These are phyloP conservation scores for Pangasius djambal DNA, from an alignment of 2,797 vertebrate genomes.

Conservation along the genomic window DNA sequence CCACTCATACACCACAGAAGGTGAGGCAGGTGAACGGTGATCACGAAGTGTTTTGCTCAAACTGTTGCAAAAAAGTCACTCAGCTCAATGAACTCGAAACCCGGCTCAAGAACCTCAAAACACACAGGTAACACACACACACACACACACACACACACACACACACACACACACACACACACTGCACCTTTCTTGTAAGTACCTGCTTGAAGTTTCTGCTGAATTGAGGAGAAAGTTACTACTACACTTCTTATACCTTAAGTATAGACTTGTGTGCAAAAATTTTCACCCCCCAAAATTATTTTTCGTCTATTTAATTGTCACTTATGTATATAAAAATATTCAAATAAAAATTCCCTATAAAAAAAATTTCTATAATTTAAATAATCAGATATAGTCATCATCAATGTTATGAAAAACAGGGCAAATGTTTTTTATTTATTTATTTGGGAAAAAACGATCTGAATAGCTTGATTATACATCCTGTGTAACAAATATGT, in stretches of 20 bases:
- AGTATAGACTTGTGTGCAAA: background rate
- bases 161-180: constrained; percentile 12
- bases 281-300: background rate
- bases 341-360: background rate
- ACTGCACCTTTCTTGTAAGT: background rate
- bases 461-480: background rate
- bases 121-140: constrained; percentile 83
- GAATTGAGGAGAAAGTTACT: no score
- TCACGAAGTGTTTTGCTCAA: constrained; percentile 90
- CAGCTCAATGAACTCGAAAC: constrained; percentile 93
- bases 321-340: background rate
- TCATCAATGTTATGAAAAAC: background rate
- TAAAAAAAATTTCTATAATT: background rate
- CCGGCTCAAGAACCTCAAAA: constrained; percentile 92
- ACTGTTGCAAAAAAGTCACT: constrained; percentile 97
- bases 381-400: background rate
- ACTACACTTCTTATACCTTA: background rate
- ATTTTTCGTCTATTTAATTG: background rate
- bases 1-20: constrained; percentile 92
- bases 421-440: background rate
- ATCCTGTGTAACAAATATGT: background rate
- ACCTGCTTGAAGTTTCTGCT: background rate
- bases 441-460: background rate
- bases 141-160: background rate
- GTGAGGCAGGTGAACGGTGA: constrained; percentile 81